Conservation (phyloP, 2,797 vertebrate genomes). For the Morus bassanus region DNA sequence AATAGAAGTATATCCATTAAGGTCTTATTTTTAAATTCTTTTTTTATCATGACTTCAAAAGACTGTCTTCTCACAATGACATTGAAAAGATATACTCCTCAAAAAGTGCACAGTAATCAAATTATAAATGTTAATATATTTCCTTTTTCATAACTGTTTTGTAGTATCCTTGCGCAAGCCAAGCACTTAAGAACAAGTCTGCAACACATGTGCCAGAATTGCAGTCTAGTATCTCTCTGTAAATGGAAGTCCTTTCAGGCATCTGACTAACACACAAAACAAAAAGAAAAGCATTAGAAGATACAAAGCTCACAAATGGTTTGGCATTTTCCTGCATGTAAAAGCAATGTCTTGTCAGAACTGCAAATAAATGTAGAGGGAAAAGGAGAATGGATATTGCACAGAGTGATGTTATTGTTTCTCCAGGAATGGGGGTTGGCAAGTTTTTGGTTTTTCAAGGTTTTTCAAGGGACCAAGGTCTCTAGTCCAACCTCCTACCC, state of each 20-base stretch:
- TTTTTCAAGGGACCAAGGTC: neutral
- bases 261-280: neutral
- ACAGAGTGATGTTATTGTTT: neutral
- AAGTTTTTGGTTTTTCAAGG: neutral
- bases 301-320: neutral
- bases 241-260: neutral
- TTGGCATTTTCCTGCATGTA: neutral
- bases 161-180: neutral
- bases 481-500: neutral
- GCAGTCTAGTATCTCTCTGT: neutral
- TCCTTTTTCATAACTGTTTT: neutral
- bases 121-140: neutral
- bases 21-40: constrained; percentile 38
- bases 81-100: neutral
- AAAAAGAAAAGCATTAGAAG: neutral
- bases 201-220: neutral
- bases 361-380: neutral
- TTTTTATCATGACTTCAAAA: neutral
- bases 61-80: neutral
- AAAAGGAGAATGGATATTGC: neutral
- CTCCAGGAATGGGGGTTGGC: neutral
- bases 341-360: neutral
- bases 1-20: constrained; percentile 24
- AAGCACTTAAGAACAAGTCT: neutral
- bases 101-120: neutral